Conservation (phyloP, 2,113 vertebrate species). For the Chionis minor region DNA sequence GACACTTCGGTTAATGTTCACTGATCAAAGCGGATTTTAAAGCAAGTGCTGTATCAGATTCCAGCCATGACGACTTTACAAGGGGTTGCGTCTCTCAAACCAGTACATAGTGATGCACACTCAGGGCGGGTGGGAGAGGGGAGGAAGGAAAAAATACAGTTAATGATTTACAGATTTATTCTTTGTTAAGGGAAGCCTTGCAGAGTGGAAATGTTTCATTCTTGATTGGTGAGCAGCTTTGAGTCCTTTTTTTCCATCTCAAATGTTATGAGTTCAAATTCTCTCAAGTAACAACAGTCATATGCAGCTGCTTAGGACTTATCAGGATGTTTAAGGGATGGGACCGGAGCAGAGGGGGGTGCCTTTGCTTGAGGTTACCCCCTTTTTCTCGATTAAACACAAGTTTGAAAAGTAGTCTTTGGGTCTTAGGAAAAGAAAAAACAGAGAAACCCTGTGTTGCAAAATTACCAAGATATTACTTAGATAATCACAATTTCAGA, state of each 20-base stretch:
- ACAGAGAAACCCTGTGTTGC: not conserved
- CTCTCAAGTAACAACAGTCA: not conserved
- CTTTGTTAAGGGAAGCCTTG: not conserved
- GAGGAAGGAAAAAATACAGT: not conserved
- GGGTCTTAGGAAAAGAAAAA: not conserved
- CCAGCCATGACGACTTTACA: not conserved
- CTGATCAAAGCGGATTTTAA: conserved; percentile 71
- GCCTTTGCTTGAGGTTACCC: not conserved
- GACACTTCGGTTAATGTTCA: conserved; percentile 47
- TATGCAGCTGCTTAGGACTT: not conserved
- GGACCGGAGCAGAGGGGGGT: not conserved
- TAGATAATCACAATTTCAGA: conserved; percentile 11
- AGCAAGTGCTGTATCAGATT: conserved; percentile 48
- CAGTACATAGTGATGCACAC: not conserved
- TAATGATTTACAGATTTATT: conserved; percentile 55
- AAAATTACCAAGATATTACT: not conserved
- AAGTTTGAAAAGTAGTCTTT: not conserved
- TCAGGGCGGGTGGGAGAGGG: not conserved
- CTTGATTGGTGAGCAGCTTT: not conserved
- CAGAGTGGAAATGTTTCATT: conserved; percentile 8
- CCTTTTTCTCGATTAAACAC: not conserved
- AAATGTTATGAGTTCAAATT: conserved; percentile 1
- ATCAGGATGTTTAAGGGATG: not conserved
- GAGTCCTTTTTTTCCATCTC: not conserved
- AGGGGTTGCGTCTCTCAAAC: not conserved